Evolutionary conservation across 2,113 vertebrate species (phyloP).

Genomic region (Raja brachyura): DNA sequence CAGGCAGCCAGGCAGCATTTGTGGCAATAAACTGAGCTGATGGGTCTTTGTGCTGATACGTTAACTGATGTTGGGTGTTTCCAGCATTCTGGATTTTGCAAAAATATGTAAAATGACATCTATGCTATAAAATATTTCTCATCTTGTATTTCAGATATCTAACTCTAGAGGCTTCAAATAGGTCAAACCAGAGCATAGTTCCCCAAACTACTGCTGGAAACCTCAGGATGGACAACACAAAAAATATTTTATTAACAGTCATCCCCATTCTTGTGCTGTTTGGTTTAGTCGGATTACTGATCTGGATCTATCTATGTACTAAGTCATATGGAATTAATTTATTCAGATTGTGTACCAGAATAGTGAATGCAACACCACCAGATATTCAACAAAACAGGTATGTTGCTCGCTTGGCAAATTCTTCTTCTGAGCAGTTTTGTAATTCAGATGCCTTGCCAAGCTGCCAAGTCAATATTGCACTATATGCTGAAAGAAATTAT

Average conservation of each 20-base stretch:
- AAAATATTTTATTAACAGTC: neutral
- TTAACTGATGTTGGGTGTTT: neutral
- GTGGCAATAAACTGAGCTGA: too few relatives aligned
- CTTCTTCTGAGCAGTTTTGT: neutral
- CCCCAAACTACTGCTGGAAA: neutral
- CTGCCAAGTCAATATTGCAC: neutral
- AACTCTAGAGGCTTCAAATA: neutral
- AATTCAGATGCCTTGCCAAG: neutral
- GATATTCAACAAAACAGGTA: neutral
- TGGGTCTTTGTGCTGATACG: too few relatives aligned
- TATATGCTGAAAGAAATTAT: neutral
- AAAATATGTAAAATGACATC: neutral
- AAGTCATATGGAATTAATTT: neutral
- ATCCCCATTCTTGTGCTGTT: neutral
- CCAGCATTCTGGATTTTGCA: too few relatives aligned
- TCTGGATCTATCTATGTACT: neutral
- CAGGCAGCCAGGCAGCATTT: too few relatives aligned
- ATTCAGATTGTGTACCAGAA: neutral
- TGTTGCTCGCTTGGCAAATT: too few relatives aligned
- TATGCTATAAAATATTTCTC: neutral
- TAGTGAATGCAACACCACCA: too few relatives aligned
- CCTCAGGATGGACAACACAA: too few relatives aligned
- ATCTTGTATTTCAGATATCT: conserved; percentile 1
- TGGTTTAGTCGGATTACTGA: neutral
- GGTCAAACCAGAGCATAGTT: neutral